A percentile compares a stretch with the other conserved stretches of the same genome.
phyloP scores from a whole-genome alignment of 2,888 invertebrate genomes.

The Chymomyza procnemis region DNA sequence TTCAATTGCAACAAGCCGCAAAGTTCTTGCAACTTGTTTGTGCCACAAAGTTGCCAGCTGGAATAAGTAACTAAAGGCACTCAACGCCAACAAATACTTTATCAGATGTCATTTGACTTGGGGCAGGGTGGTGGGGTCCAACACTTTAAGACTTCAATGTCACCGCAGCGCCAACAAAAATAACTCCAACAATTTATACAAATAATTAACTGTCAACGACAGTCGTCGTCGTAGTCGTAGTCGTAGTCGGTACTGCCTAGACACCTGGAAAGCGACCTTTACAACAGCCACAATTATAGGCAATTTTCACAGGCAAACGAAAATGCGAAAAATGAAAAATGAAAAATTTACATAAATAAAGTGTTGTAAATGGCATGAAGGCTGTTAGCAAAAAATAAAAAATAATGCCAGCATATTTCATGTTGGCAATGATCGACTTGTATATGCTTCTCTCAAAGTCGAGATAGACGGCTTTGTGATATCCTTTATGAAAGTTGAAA shows the following conservation, averaged over 20 bases:
- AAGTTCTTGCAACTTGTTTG: background rate
- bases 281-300: constrained; percentile 41
- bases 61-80: background rate
- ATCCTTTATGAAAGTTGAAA: no score
- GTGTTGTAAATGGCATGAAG: background rate
- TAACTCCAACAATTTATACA: constrained; percentile 59
- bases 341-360: constrained; percentile 43
- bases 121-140: no score
- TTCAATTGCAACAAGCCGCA: background rate
- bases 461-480: no score
- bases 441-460: no score
- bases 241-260: constrained; percentile 1
- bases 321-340: constrained; percentile 60
- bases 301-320: constrained; percentile 46
- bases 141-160: constrained; percentile 25
- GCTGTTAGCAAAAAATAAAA: no score
- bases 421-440: no score
- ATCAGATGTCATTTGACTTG: background rate
- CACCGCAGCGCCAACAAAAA: constrained; percentile 50
- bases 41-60: background rate
- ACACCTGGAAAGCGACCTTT: background rate
- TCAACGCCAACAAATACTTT: background rate
- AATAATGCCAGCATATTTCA: no score
- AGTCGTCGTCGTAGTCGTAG: constrained; percentile 43
- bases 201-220: constrained; percentile 68